Evolutionary conservation across 2,888 invertebrate species (phyloP), one percentile per base, ranked within the genome.

Genomic region (Lamellibrachia columna): DNA sequence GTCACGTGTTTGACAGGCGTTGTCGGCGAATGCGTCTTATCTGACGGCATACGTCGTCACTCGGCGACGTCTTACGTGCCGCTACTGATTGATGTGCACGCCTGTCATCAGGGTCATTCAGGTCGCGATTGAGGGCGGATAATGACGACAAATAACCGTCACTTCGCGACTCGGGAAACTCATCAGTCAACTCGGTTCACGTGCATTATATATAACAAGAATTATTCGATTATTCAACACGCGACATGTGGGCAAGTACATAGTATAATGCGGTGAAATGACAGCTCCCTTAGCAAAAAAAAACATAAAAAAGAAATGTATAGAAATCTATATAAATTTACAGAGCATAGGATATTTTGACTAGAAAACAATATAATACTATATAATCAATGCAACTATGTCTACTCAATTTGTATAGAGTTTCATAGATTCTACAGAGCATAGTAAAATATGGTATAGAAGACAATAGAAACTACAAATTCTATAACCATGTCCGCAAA

Each of bases 11-110:
- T 75, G 75, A 75, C 75, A 75, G 75, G 22, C 75, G 22, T 22
- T 75, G 75, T 75, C 75, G 75, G 75, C 75, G 75, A 75, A 75
- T 75, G 75, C 75, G 75, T 75, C 75, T 75, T 75, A 75, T 75
- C 75, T 75, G 75, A 75, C 22, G 75, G 75, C 75, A 75, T 75
- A 75, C 75, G 75, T 75, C 75, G 75, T 75, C 75, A 75, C 75
- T 15, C 22, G 22, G 75, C 75, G 75, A 75, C 75, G 75, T 75
- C 15, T 75, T 75, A 75, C 75, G 75, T 75, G 75, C 75, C 6
- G 75, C 75, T 6, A n/a, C 22, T 75, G 75, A 75, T 75, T 75
- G 75, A 75, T 75, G 15, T 75, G 75, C 75, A 75, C 75, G 22
- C n/a, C 75, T 75, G 75, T 15, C 75, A n/a, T 40, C 40, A 40